Evolutionary conservation across 2,888 invertebrate species (phyloP).

Genomic region (Phragmatobia fuliginosa): DNA sequence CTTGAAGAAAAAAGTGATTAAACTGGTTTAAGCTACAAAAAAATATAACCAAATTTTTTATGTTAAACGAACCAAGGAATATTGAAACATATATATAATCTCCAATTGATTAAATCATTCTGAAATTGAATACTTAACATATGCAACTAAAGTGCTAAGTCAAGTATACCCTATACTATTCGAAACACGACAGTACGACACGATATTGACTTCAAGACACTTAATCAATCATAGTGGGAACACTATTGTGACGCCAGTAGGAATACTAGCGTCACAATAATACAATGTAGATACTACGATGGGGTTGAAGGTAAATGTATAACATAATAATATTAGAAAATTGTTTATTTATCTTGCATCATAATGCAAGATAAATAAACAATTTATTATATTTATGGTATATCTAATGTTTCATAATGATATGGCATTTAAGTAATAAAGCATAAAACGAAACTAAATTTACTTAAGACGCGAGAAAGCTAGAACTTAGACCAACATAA

Average conservation of each 20-base stretch:
- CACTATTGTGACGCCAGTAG: no score
- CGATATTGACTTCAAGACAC: conserved; percentile 7
- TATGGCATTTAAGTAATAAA: no score
- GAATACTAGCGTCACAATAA: background rate
- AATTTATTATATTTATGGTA: no score
- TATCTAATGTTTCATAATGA: no score
- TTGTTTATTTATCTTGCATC: no score
- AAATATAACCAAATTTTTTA: no score
- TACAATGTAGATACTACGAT: background rate
- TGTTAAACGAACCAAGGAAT: no score
- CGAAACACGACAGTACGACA: background rate
- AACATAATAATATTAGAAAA: background rate
- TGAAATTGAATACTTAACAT: background rate
- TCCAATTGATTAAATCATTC: background rate
- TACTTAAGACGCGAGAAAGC: background rate
- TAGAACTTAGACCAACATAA: background rate
- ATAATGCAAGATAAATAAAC: background rate
- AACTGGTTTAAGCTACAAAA: no score
- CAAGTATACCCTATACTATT: background rate
- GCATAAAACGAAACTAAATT: no score
- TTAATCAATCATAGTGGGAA: conserved; percentile 12
- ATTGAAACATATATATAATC: no score
- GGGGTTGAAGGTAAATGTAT: background rate
- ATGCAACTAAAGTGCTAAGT: background rate
- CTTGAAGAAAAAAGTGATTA: no score